phyloP scores from a whole-genome alignment of 2,888 invertebrate species.

The Aphodius granarius region DNA sequence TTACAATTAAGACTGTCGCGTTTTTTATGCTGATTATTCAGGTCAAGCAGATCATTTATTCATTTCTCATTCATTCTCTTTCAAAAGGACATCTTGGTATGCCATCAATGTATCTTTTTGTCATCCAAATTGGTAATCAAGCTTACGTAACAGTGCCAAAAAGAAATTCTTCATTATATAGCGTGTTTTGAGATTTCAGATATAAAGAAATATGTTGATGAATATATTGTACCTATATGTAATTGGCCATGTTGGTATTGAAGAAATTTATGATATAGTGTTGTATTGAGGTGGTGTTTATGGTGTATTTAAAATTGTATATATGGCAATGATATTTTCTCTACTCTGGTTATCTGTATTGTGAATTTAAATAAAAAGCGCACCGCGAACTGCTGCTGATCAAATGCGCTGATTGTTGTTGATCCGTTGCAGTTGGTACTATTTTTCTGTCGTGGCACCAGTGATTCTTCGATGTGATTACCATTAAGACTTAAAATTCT shows the following conservation, averaged over 20 bases:
- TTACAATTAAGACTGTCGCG: not conserved
- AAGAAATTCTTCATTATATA: not conserved
- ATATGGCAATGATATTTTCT: slow-evolving; percentile 16
- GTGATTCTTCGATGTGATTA: not conserved
- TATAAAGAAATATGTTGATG: not conserved
- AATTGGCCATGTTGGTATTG: not conserved
- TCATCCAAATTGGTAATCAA: not conserved
- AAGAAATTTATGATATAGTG: not conserved
- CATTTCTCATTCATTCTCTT: not conserved
- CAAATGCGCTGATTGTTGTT: not conserved
- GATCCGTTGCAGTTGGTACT: not conserved
- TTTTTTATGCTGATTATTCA: not conserved
- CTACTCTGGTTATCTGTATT: slow-evolving; percentile 10
- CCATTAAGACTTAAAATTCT: not conserved
- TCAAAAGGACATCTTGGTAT: not conserved
- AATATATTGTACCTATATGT: not conserved
- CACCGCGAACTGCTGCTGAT: not conserved
- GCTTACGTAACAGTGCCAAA: not conserved
- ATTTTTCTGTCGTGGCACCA: not conserved
- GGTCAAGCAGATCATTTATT: not conserved
- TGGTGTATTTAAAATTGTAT: not conserved
- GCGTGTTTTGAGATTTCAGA: not conserved
- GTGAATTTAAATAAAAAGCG: slow-evolving; percentile 1
- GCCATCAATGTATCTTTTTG: not conserved
- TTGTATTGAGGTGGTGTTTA: no score